phyloP scores from a whole-genome alignment of 2,797 vertebrate genomes.

The Hyperoplus immaculatus region DNA sequence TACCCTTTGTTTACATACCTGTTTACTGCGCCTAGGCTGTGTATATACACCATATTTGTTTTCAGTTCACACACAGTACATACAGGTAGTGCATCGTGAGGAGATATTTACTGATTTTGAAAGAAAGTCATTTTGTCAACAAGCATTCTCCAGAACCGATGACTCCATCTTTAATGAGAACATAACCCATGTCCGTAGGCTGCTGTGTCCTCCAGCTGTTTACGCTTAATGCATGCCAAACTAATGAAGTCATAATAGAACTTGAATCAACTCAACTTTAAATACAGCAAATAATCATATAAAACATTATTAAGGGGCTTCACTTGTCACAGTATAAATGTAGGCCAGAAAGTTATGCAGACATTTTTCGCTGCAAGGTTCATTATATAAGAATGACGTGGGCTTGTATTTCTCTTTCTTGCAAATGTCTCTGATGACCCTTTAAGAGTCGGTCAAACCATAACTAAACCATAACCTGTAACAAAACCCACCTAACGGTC shows the following conservation, averaged over 20 bases:
- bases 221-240: conserved; percentile 1
- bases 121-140: too few relatives aligned
- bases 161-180: neutral
- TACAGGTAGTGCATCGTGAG: too few relatives aligned
- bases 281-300: neutral
- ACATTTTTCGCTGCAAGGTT: conserved; percentile 9
- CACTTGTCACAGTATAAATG: conserved; percentile 4
- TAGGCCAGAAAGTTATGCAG: neutral
- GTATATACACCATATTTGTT: too few relatives aligned
- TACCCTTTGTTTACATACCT: too few relatives aligned
- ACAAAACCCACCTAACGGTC: neutral
- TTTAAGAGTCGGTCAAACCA: neutral
- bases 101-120: too few relatives aligned
- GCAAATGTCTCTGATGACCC: conserved; percentile 1
- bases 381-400: conserved; percentile 1
- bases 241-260: conserved; percentile 13
- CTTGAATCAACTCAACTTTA: neutral
- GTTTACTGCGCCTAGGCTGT: too few relatives aligned
- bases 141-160: too few relatives aligned
- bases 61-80: too few relatives aligned
- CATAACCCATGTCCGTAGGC: neutral
- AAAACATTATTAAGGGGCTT: neutral
- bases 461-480: neutral
- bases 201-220: neutral
- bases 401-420: neutral